A percentile compares a stretch with the other conserved stretches of the same genome.
phyloP scores from a whole-genome alignment of 92 coral and sea anemone species.

The Epizoanthus illoricatus region DNA sequence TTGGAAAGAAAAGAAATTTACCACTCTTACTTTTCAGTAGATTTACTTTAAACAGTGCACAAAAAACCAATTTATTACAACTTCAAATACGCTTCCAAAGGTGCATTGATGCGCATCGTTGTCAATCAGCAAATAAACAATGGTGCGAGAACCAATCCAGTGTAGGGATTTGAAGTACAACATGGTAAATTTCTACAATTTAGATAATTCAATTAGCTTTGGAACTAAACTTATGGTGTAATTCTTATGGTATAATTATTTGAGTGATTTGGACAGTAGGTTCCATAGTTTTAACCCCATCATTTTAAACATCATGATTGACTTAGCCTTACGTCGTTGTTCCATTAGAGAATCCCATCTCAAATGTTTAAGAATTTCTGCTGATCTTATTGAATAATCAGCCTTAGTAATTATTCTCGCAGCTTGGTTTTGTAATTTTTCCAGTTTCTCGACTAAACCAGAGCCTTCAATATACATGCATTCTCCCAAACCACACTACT shows the following conservation, averaged over 20 bases:
- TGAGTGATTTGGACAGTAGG: not conserved
- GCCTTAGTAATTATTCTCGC: not conserved
- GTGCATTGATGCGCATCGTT: too few species aligned
- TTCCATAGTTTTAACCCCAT: conserved; percentile 2
- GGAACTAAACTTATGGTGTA: too few species aligned
- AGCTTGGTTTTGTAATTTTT: not conserved
- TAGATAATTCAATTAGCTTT: too few species aligned
- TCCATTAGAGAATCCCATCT: not conserved
- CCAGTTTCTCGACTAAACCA: not conserved
- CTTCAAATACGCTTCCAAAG: too few species aligned
- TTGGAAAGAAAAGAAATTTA: too few species aligned
- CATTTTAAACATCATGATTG: not conserved
- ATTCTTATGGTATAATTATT: not conserved
- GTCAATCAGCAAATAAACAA: too few species aligned
- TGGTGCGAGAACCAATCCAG: too few species aligned
- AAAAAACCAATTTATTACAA: too few species aligned
- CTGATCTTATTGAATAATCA: not conserved
- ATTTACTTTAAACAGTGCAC: too few species aligned
- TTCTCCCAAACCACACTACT: not conserved
- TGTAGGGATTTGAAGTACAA: too few species aligned
- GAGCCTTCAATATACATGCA: not conserved
- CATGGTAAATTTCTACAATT: too few species aligned
- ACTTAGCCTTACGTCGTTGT: not conserved
- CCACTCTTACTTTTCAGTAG: too few species aligned
- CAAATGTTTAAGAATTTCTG: not conserved